Conservation (phyloP, 2,113 vertebrate genomes). For the Urocolius indicus region DNA sequence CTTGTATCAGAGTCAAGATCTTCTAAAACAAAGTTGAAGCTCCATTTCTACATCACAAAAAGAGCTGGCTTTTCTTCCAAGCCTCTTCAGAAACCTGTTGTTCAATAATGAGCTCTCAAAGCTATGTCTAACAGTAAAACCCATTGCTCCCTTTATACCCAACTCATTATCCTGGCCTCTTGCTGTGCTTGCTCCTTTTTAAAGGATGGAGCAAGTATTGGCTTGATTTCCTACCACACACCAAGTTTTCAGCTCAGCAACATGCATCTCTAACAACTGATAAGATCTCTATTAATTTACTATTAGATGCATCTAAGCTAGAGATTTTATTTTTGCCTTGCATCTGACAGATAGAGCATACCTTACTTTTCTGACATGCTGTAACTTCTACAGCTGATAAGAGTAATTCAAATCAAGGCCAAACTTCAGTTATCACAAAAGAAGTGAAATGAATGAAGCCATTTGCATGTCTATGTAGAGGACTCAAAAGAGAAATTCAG, state of each 20-base stretch:
- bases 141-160: conserved; percentile 34
- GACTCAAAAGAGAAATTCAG: background rate
- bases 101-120: conserved; percentile 51
- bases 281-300: conserved; percentile 20
- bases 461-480: background rate
- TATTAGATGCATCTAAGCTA: conserved; percentile 18
- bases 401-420: background rate
- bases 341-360: background rate
- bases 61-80: background rate
- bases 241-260: conserved; percentile 15
- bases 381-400: background rate
- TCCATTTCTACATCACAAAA: conserved; percentile 14
- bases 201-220: conserved; percentile 21
- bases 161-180: conserved; percentile 39
- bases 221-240: conserved; percentile 34
- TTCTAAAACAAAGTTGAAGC: background rate
- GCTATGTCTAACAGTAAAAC: conserved; percentile 41
- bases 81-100: conserved; percentile 22
- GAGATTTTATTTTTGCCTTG: conserved; percentile 5
- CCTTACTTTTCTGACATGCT: background rate
- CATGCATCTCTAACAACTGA: background rate
- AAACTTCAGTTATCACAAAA: background rate
- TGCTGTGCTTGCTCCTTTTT: conserved; percentile 29
- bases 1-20: background rate
- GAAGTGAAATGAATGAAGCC: background rate